Base-by-base conservation (phyloP, 2,888 invertebrate species). In the Molorchus minor region DNA sequence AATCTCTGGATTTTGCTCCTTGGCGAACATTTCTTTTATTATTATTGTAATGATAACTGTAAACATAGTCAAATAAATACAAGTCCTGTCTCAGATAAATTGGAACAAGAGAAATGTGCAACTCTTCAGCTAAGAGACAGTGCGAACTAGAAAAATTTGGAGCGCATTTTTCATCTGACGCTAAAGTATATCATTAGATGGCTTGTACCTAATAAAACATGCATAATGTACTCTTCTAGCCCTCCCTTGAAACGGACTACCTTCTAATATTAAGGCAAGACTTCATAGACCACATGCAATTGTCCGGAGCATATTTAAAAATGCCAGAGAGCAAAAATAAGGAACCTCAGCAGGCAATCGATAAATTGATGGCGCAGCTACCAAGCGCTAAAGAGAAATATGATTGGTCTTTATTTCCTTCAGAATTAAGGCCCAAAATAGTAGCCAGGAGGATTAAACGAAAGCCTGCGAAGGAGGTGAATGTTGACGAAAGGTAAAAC, bases 231-330 rank as follows among this genome's bases (percentile, higher is more conserved):
- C 54, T 55, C 30, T 74, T 75, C 55, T 51, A 80, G 79, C 76
- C 47, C 66, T 75, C 66, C 1, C 52, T 69, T 35, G 85, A 89
- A 25, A 84, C 87, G 16, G 88, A 88, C 68, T 91, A 91, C 72
- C 85, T 90, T 77, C 79, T 90, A 8, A 85, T 89, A 38, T 84
- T 91, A 61, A 88, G 89, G 72, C 89, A 89, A 70, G 89, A 90
- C 69, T 91, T 88, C 69, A 84, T 89, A 7, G 90, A 89, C 65
- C 87, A 84, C 68, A 85, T 90, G 81, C 86, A 87, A 53, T 87
- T 90, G 56, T 90, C 91, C 0, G 85, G 87, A 0, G 85, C 86
- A 4, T 85, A 84, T 71, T 83, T 87, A 7, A 84, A 83, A 74
- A 75, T 82, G 49, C 82, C 84, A 60, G 79, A 80, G 25, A 76